A percentile compares a stretch with the other conserved stretches of the same genome.
Conservation (phyloP, 2,888 invertebrate species). For the Steinernema carpocapsae region DNA sequence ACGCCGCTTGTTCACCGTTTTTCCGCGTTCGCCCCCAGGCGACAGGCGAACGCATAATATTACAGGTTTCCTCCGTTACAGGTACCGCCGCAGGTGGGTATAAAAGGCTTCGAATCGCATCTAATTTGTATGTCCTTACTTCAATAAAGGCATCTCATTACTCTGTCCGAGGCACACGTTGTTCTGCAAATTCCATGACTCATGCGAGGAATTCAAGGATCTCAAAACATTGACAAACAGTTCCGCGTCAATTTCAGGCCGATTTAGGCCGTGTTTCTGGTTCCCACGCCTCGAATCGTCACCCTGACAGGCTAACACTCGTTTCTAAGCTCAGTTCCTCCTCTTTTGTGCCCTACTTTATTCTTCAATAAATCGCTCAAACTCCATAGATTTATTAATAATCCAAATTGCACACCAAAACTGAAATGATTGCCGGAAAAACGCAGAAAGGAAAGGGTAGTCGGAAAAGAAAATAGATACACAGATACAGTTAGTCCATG, state of each 20-base stretch:
- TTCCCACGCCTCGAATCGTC: no score
- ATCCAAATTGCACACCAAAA: neutral
- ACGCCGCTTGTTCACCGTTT: neutral
- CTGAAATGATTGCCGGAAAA: neutral
- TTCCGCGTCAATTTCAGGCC: no score
- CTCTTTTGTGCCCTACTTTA: no score
- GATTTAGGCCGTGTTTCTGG: no score
- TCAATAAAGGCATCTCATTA: no score
- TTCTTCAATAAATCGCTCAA: neutral
- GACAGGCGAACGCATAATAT: neutral
- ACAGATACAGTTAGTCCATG: neutral
- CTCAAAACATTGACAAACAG: no score
- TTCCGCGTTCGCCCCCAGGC: neutral
- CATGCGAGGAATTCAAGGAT: no score
- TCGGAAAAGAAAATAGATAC: neutral
- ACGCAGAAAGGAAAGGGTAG: neutral
- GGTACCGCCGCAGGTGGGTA: slow-evolving; percentile 26
- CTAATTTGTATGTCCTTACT: no score
- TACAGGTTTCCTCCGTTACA: neutral
- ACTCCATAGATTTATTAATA: neutral
- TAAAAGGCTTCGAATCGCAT: no score
- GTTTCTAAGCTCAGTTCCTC: neutral
- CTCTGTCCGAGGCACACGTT: no score
- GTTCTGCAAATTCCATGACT: no score
- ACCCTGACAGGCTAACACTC: no score